Evolutionary conservation across 2,888 invertebrate species (phyloP).

Genomic region (Synanthedon formicaeformis): DNA sequence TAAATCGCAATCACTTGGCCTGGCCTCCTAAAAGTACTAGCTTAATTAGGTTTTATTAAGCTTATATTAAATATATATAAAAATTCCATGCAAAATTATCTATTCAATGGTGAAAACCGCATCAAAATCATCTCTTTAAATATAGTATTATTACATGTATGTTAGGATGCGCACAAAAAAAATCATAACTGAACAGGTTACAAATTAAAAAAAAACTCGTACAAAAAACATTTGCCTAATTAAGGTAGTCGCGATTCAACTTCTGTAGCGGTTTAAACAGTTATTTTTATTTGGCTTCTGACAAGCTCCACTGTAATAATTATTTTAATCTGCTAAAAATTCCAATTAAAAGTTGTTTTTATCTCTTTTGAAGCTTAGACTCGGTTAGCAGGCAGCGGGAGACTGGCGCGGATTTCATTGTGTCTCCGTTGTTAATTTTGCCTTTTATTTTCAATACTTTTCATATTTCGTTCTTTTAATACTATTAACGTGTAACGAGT

Average conservation of each 20-base stretch:
- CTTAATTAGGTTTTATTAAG: too few species aligned
- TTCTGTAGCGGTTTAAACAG: conserved; percentile 9
- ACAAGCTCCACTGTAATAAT: conserved; percentile 42
- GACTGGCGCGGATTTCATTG: conserved; percentile 16
- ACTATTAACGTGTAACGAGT: background rate
- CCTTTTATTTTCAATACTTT: conserved; percentile 1
- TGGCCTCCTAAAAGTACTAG: too few species aligned
- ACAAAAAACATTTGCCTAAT: conserved; percentile 7
- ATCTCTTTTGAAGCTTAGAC: conserved; percentile 45
- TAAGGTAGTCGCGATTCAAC: conserved; percentile 3
- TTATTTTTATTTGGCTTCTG: conserved; percentile 31
- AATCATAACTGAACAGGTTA: too few species aligned
- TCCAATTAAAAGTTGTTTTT: conserved; percentile 56
- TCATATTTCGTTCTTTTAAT: background rate
- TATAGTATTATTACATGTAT: too few species aligned
- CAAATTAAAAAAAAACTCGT: background rate
- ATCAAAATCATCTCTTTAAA: too few species aligned
- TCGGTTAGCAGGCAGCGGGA: conserved; percentile 31
- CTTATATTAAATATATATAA: too few species aligned
- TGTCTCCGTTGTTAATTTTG: conserved; percentile 20
- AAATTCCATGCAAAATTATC: too few species aligned
- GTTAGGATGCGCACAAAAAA: too few species aligned
- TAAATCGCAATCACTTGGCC: too few species aligned
- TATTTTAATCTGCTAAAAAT: conserved; percentile 56
- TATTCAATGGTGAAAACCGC: too few species aligned